Conservation (phyloP, 1,140 invertebrate species). For the Aphaenogaster floridana region DNA sequence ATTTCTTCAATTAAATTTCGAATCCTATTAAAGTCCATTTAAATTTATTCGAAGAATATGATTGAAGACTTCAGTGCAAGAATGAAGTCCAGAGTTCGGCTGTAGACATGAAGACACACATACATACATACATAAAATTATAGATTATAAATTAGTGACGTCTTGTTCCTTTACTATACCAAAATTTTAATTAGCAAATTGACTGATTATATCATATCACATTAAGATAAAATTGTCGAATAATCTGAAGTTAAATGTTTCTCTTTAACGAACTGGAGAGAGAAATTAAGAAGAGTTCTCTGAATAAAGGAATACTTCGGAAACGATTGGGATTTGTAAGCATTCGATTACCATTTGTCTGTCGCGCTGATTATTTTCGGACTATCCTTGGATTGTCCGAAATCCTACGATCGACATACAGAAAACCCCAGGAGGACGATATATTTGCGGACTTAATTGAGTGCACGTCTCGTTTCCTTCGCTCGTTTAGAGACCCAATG, state of each 20-base stretch:
- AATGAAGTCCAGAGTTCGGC: neutral
- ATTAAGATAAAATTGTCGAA: neutral
- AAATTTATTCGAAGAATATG: neutral
- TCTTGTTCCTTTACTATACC: neutral
- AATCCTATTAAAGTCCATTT: neutral
- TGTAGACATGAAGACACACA: neutral
- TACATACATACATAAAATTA: neutral
- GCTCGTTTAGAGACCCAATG: slow-evolving; percentile 56
- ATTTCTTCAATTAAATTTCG: neutral
- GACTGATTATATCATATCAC: neutral
- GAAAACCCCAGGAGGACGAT: slow-evolving; percentile 45
- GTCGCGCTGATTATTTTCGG: slow-evolving; percentile 43
- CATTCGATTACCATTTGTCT: slow-evolving; percentile 38
- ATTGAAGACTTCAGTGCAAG: too few species aligned
- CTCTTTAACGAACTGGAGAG: neutral
- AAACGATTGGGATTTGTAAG: slow-evolving; percentile 18
- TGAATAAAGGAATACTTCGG: neutral
- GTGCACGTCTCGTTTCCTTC: slow-evolving; percentile 60
- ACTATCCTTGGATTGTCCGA: slow-evolving; percentile 36
- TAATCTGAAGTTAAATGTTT: slow-evolving; percentile 9
- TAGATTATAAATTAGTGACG: neutral
- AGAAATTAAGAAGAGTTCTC: neutral
- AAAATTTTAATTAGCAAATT: slow-evolving; percentile 13
- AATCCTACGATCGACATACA: slow-evolving; percentile 48
- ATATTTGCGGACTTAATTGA: slow-evolving; percentile 63